These are phyloP conservation scores for Callithrix jacchus DNA, from an alignment of 2,113 vertebrate species.

Conservation along the genomic window DNA sequence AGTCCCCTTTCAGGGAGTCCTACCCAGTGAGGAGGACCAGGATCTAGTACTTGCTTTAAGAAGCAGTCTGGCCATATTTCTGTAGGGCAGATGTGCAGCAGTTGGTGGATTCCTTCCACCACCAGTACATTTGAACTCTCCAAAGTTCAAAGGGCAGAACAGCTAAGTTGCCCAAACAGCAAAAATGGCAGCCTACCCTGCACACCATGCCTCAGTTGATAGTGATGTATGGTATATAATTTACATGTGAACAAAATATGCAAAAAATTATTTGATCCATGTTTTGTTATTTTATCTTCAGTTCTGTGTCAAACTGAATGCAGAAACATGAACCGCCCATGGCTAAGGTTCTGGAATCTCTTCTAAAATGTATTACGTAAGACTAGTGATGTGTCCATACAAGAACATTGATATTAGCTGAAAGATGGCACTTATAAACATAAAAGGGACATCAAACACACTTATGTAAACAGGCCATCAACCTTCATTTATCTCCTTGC, in stretches of 20 bases:
- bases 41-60: too few species aligned
- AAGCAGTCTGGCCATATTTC: too few species aligned
- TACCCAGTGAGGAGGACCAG: too few species aligned
- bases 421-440: background rate
- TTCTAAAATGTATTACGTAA: background rate
- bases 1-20: rapidly evolving
- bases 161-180: too few species aligned
- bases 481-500: background rate
- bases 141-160: too few species aligned
- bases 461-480: background rate
- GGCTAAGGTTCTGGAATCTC: background rate
- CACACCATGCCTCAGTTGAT: too few species aligned
- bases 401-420: background rate
- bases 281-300: background rate
- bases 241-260: background rate
- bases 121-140: too few species aligned
- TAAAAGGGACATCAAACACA: background rate
- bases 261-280: background rate
- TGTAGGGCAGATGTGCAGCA: too few species aligned
- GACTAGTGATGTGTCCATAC: background rate
- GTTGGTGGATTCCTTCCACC: too few species aligned
- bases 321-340: background rate
- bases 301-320: background rate
- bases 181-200: too few species aligned
- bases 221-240: background rate